These are phyloP conservation scores for Cyphomyrmex costatus DNA, from an alignment of 1,140 invertebrate genomes.

Conservation along the genomic window DNA sequence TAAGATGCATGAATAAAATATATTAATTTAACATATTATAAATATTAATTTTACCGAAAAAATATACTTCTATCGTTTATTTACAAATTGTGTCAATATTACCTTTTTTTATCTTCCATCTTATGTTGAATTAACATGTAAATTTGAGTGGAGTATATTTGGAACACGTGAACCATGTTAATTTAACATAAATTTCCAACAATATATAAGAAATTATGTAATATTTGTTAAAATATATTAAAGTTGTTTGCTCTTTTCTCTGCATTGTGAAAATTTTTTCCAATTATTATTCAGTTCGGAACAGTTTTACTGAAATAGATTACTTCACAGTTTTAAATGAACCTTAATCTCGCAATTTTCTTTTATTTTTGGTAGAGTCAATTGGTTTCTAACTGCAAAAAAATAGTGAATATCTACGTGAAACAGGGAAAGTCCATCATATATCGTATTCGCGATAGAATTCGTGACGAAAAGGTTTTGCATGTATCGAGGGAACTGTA, in stretches of 20 bases:
- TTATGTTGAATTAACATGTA: too few species aligned
- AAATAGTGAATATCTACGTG: neutral
- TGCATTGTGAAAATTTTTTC: neutral
- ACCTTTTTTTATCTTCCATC: too few species aligned
- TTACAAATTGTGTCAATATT: too few species aligned
- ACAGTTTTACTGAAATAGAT: neutral
- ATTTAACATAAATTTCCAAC: too few species aligned
- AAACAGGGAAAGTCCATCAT: neutral
- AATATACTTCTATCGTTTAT: too few species aligned
- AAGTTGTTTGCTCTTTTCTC: neutral
- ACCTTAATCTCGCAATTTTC: neutral
- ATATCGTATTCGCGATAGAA: slow-evolving; percentile 14
- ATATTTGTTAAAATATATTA: neutral
- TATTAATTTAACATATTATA: too few species aligned
- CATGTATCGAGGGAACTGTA: neutral
- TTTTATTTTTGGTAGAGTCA: neutral
- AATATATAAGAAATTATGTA: neutral
- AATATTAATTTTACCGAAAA: too few species aligned
- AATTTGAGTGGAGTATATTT: too few species aligned
- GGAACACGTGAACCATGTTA: too few species aligned
- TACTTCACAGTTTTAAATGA: neutral
- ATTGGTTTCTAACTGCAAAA: neutral
- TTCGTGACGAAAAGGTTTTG: neutral
- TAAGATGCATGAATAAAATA: too few species aligned
- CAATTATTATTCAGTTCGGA: neutral